Evolutionary conservation across 2,888 invertebrate species (phyloP).

Genomic region (Morinoia aosen): DNA sequence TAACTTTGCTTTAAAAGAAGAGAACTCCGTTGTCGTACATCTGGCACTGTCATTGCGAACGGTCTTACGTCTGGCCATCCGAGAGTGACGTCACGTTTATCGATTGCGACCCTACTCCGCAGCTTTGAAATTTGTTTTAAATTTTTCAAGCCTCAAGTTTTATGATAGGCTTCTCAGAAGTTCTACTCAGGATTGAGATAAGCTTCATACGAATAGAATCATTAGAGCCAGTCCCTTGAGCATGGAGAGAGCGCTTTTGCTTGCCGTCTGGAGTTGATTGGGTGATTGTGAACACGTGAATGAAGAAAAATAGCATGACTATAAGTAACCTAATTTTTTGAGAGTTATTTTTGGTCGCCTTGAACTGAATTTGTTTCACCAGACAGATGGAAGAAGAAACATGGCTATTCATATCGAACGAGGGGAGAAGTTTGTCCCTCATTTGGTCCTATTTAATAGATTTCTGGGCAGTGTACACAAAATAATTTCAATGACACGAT

Average conservation of each 20-base stretch:
- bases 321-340: no score
- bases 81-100: slow-evolving; percentile 48
- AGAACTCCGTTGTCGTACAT: slow-evolving; percentile 9
- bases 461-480: no score
- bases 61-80: slow-evolving; percentile 14
- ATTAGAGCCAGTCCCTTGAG: not conserved
- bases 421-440: no score
- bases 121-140: slow-evolving; percentile 34
- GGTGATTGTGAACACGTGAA: not conserved
- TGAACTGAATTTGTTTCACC: no score
- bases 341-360: no score
- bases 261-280: not conserved
- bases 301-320: no score
- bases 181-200: slow-evolving; percentile 10
- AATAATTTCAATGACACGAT: no score
- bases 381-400: no score
- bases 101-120: slow-evolving; percentile 25
- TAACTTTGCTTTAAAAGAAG: not conserved
- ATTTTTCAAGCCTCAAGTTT: slow-evolving; percentile 6
- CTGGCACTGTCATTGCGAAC: not conserved
- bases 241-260: not conserved
- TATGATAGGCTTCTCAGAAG: slow-evolving; percentile 12
- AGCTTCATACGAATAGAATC: not conserved
- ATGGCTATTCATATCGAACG: no score
- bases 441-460: no score